Evolutionary conservation across 2,888 invertebrate genomes (phyloP), one percentile per base, ranked within the genome.

Genomic region (Leptopilina syphax): DNA sequence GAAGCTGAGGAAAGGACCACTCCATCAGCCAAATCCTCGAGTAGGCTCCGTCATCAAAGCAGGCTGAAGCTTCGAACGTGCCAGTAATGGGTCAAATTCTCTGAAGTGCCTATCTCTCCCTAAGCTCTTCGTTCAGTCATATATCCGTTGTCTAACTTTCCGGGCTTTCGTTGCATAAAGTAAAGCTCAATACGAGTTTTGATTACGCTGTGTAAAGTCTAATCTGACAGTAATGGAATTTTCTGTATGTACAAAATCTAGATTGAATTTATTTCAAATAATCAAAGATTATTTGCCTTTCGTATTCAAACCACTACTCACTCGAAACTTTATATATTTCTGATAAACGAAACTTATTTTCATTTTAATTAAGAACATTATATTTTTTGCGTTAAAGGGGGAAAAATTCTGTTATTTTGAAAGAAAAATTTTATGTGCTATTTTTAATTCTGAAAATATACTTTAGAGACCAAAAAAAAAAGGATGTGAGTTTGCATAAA

Each of bases 31-130:
- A 86, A 85, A 80, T 87, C 82, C 87, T 89, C 88, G 86, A 89
- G 88, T 83, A 87, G 86, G 87, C 86, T 87, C 83, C 85, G 87
- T 86, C 88, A 89, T 90, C 90, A 90, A 90, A 90, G 89, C 87
- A 84, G 83, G 83, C 85, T 85, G 86, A 87, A 41, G 66, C 60
- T 67, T 89, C 90, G 90, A 90, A 89, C 88, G 87, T 86, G 86
- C 86, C 84, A 83, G 87, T 89, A 89, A 90, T 89, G 89, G 87
- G 84, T 88, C 86, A 88, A 86, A 86, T 86, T 86, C 84, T 84
- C 84, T 86, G 83, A 82, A 88, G 87, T 83, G 79, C 77, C 78
- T 47, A 50, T 24, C 24, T 73, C 73, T 65, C 13, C 18, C 66
- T 13, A 57, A 76, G 41, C 76, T 60, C 67, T 44, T 78, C 73